phyloP scores from a whole-genome alignment of 64 coral and sea anemone species.

The Montipora sp. region DNA sequence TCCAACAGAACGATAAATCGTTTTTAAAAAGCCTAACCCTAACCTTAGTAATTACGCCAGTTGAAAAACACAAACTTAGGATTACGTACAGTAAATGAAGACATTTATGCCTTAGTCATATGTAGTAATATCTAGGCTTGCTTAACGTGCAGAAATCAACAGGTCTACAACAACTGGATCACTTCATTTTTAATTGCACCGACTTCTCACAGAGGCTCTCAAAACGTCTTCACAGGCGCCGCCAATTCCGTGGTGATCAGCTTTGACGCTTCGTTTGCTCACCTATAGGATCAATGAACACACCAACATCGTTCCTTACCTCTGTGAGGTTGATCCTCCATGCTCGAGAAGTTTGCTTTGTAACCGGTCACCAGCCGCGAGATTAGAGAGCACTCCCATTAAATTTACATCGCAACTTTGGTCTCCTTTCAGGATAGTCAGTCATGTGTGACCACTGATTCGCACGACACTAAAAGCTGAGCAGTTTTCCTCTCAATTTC shows the following conservation, averaged over 20 bases:
- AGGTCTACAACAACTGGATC: neutral
- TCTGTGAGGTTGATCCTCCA: slow-evolving; percentile 15
- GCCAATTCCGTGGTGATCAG: neutral
- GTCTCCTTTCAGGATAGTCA: slow-evolving; percentile 61
- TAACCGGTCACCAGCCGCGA: slow-evolving; percentile 67
- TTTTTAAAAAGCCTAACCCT: too few relatives aligned
- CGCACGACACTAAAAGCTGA: slow-evolving; percentile 11
- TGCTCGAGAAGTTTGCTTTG: slow-evolving; percentile 45
- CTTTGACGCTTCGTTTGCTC: neutral
- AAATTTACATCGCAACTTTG: slow-evolving; percentile 69
- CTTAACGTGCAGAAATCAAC: neutral
- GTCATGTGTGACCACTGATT: slow-evolving; percentile 51
- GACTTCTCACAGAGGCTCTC: slow-evolving; percentile 1
- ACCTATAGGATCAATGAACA: neutral
- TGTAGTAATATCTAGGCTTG: neutral
- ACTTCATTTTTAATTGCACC: neutral
- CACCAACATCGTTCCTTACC: neutral
- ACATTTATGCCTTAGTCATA: neutral
- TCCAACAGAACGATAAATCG: too few relatives aligned
- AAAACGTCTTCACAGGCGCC: neutral
- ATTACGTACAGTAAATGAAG: neutral
- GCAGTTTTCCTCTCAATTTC: slow-evolving; percentile 6
- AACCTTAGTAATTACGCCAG: neutral
- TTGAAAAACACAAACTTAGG: too few relatives aligned
- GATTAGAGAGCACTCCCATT: slow-evolving; percentile 67